phyloP scores from a whole-genome alignment of 2,888 invertebrate species.

The Dromius quadrimaculatus region DNA sequence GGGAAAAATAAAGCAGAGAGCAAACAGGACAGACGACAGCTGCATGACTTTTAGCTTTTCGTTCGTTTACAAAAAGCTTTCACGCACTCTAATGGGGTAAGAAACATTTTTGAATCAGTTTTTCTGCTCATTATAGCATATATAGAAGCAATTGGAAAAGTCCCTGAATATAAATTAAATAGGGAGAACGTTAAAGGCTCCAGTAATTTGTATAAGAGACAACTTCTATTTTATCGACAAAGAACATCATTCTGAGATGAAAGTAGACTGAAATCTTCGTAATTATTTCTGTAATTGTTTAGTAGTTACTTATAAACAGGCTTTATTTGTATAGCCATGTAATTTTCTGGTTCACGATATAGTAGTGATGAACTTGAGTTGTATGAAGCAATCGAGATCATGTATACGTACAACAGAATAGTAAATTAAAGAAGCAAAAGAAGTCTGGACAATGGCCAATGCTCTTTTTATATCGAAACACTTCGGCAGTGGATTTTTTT shows the following conservation, averaged over 20 bases:
- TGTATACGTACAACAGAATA: background rate
- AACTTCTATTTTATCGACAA: too few species aligned
- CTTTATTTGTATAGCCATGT: background rate
- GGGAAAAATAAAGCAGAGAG: slow-evolving; percentile 13
- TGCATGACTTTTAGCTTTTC: background rate
- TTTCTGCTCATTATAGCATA: background rate
- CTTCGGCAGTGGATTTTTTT: slow-evolving; percentile 19
- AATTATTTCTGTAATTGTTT: too few species aligned
- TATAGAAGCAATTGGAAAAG: too few species aligned
- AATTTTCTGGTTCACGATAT: background rate
- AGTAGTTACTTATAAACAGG: too few species aligned
- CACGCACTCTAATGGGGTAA: background rate
- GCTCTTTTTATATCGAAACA: background rate
- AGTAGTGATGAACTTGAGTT: background rate
- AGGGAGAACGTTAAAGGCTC: too few species aligned
- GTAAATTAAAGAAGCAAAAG: background rate
- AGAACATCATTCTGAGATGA: too few species aligned
- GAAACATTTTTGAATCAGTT: background rate
- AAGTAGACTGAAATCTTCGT: too few species aligned
- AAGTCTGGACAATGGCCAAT: background rate
- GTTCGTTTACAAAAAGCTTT: background rate
- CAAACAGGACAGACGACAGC: background rate
- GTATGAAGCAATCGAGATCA: background rate
- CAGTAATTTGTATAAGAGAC: too few species aligned
- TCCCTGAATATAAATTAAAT: too few species aligned